Percentiles rank a stretch among this genome's conserved stretches.
Evolutionary conservation across 2,888 invertebrate genomes (phyloP).

Genomic region (Chrysopilus asiliformis): DNA sequence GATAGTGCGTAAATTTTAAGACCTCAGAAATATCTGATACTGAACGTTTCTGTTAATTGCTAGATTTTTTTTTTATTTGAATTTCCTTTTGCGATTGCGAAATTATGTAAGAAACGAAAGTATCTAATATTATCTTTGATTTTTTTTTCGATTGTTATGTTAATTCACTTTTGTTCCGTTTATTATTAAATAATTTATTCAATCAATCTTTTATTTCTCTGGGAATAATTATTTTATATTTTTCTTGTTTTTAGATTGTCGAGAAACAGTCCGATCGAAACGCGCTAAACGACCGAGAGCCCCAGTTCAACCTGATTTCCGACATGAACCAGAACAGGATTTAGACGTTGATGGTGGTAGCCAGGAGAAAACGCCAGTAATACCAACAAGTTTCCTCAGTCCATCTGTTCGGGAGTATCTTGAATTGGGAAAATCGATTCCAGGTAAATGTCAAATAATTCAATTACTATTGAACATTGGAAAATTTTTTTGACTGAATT

Average conservation of each 20-base stretch:
- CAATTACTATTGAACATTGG: conserved; percentile 9
- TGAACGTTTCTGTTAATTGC: no score
- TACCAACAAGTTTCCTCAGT: conserved; percentile 67
- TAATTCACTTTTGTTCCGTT: no score
- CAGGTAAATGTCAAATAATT: conserved; percentile 44
- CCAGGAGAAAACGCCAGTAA: conserved; percentile 35
- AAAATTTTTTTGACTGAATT: conserved; percentile 1
- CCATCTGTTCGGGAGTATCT: conserved; percentile 75
- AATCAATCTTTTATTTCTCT: conserved; percentile 8
- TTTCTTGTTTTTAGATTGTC: conserved; percentile 48
- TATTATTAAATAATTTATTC: background rate
- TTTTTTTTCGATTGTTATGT: no score
- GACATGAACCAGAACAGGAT: conserved; percentile 37
- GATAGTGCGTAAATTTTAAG: no score
- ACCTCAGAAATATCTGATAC: no score
- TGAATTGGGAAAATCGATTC: conserved; percentile 78
- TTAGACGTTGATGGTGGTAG: conserved; percentile 29
- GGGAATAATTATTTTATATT: no score
- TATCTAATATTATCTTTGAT: no score
- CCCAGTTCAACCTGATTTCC: conserved; percentile 36
- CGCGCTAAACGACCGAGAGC: conserved; percentile 50
- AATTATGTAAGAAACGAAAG: no score
- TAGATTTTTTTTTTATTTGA: no score
- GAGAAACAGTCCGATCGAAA: conserved; percentile 43
- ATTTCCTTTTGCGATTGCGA: no score